phyloP scores from a whole-genome alignment of 2,113 vertebrate species.

The Daubentonia madagascariensis region DNA sequence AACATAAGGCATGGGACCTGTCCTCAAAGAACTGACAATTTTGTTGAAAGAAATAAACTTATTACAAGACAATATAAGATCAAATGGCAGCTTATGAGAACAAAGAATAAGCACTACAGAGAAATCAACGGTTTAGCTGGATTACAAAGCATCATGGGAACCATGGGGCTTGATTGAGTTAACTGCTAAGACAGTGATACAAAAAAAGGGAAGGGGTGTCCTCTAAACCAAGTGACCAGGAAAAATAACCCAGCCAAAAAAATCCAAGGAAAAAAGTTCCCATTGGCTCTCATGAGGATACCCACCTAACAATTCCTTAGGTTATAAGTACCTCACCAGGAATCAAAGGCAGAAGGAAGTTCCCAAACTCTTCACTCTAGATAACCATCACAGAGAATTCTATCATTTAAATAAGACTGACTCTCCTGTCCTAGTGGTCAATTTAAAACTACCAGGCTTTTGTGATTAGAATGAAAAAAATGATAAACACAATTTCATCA shows the following conservation, averaged over 20 bases:
- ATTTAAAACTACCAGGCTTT: constrained; percentile 20
- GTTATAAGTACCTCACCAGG: background rate
- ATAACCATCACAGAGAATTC: background rate
- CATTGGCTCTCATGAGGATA: background rate
- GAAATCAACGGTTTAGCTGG: background rate
- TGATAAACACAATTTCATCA: background rate
- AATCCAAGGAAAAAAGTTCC: background rate
- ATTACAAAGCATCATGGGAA: background rate
- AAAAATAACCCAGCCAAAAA: background rate
- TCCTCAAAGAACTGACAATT: background rate
- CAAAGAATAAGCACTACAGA: constrained; percentile 24
- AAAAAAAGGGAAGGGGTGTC: background rate
- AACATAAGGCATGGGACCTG: background rate
- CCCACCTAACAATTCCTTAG: background rate
- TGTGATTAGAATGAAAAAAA: background rate
- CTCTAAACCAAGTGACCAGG: background rate
- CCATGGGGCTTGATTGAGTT: background rate
- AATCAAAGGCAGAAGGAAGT: background rate
- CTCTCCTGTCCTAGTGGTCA: background rate
- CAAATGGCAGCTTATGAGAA: background rate
- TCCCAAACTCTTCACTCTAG: background rate
- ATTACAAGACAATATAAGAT: background rate
- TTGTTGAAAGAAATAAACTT: background rate
- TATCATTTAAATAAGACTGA: background rate
- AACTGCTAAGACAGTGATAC: background rate